phyloP scores from a whole-genome alignment of 2,888 invertebrate genomes.

The Coremacera marginata region DNA sequence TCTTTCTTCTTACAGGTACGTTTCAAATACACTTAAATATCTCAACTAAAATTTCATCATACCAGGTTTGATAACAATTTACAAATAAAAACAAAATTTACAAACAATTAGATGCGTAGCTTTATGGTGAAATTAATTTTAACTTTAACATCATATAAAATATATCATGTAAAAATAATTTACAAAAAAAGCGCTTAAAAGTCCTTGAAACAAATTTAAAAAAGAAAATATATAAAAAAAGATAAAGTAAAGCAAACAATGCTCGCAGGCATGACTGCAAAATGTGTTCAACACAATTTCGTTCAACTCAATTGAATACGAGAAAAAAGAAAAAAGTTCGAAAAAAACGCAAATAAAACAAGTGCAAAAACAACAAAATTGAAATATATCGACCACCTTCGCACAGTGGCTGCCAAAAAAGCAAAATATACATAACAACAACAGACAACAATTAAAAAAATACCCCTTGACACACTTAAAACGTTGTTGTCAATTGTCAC shows the following conservation, averaged over 20 bases:
- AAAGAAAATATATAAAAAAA: background rate
- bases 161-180: background rate
- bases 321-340: constrained; percentile 5
- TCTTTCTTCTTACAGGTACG: constrained; percentile 15
- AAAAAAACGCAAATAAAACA: constrained; percentile 35
- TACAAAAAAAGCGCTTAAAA: background rate
- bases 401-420: background rate
- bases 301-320: constrained; percentile 14
- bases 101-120: no score
- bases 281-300: constrained; percentile 13
- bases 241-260: background rate
- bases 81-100: no score
- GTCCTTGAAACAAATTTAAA: constrained; percentile 2
- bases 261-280: constrained; percentile 9
- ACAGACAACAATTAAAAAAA: constrained; percentile 54
- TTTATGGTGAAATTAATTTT: background rate
- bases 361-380: constrained; percentile 51
- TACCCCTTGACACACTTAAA: constrained; percentile 61
- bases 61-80: constrained; percentile 12
- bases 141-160: background rate
- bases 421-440: background rate
- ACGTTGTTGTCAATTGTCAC: constrained; percentile 31
- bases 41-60: background rate
- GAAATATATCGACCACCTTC: background rate
- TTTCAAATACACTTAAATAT: background rate